phyloP scores from a whole-genome alignment of 2,888 invertebrate genomes.

The Diogma glabrata region DNA sequence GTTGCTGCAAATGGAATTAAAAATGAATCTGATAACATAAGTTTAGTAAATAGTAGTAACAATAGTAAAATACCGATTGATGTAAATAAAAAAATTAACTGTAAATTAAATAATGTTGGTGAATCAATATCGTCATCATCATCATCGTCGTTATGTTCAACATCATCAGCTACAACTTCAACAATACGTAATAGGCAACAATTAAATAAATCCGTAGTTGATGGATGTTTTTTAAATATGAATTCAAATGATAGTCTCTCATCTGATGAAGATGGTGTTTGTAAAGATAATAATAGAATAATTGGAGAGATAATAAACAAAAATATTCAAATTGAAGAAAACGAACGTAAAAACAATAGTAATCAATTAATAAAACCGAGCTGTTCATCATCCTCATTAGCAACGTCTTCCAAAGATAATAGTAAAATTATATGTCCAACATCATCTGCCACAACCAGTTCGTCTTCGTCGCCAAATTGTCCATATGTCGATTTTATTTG shows the following conservation, averaged over 20 bases:
- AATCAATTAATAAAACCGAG: conserved; percentile 13
- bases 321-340: neutral
- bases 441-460: neutral
- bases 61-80: too few relatives aligned
- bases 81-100: conserved; percentile 6
- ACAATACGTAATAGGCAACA: conserved; percentile 4
- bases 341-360: conserved; percentile 16
- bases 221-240: conserved; percentile 29
- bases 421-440: conserved; percentile 5
- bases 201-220: conserved; percentile 8
- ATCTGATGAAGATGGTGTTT: conserved; percentile 20
- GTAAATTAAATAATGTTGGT: conserved; percentile 3
- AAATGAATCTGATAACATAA: conserved; percentile 6
- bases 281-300: conserved; percentile 3
- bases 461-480: conserved; percentile 10
- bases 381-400: conserved; percentile 1
- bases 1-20: neutral
- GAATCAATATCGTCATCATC: conserved; percentile 15
- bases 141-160: conserved; percentile 12
- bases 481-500: neutral
- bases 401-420: conserved; percentile 8
- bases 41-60: conserved; percentile 5
- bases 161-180: conserved; percentile 12
- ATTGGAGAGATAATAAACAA: neutral
- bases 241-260: conserved; percentile 32